Percentiles rank a stretch among this genome's conserved stretches.
Evolutionary conservation across 2,113 vertebrate species (phyloP).

Genomic region (Labrus mixtus): DNA sequence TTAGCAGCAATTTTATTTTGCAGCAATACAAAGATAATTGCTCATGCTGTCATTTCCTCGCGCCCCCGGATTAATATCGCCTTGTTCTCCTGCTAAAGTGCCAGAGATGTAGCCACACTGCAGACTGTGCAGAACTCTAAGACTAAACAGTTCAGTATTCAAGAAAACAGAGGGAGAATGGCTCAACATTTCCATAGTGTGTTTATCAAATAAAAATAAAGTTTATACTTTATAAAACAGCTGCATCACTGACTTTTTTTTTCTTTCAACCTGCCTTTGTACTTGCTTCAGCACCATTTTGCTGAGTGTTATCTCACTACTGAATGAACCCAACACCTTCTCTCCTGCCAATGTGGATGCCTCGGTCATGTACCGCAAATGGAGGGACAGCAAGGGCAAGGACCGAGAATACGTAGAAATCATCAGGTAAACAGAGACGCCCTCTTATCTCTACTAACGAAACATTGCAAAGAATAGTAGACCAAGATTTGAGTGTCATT

Average conservation of each 20-base stretch:
- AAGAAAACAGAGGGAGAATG: no score
- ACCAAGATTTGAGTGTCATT: background rate
- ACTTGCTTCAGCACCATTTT: conserved; percentile 81
- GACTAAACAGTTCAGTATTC: no score
- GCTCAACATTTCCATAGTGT: no score
- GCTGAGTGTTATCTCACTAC: conserved; percentile 84
- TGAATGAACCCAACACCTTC: conserved; percentile 86
- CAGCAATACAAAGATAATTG: no score
- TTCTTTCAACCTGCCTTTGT: conserved; percentile 1
- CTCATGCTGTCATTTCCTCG: no score
- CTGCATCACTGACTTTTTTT: background rate
- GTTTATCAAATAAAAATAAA: no score
- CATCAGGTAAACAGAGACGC: conserved; percentile 74
- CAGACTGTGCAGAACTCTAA: no score
- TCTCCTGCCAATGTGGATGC: conserved; percentile 86
- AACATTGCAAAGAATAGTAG: background rate
- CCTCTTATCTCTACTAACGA: background rate
- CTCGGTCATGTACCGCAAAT: conserved; percentile 87
- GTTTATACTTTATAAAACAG: no score
- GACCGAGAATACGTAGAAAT: conserved; percentile 85
- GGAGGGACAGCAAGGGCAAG: conserved; percentile 86
- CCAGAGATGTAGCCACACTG: no score
- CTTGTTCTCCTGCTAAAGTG: no score
- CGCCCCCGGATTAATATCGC: no score
- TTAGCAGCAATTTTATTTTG: no score